Evolutionary conservation across 2,888 invertebrate genomes (phyloP), one percentile per base, ranked within the genome.

Genomic region (Diarsia rubi): DNA sequence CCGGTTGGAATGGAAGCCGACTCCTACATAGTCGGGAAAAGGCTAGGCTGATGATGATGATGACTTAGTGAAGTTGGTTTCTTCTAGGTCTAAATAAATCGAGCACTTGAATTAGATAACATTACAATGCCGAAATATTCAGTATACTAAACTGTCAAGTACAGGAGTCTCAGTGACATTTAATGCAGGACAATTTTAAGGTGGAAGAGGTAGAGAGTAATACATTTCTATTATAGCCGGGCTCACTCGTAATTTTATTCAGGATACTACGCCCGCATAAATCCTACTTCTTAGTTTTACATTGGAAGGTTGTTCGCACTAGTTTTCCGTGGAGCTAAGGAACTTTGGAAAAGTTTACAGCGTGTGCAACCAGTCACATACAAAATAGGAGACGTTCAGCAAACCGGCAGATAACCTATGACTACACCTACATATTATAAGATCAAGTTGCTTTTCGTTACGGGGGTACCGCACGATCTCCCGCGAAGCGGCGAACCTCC

Each of bases 201-300:
- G 42, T 69, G 27, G 49, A 76, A 64, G 69, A 70, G 72, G 60
- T 69, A 57, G 14, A 73, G 42, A 5, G 49, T 45, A 82, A 82
- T 82, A 78, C 52, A 82, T 85, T 78, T 72, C 37, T 81, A 84
- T 84, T 84, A 72, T 71, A 65, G 52, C 76, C 54, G 31, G 60
- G 59, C 67, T 77, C 64, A 75, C 54, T 70, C 59, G 75, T 81
- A 62, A 82, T 75, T 66, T 81, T 82, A 82, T 82, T 84, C 84
- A 71, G 76, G 85, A 72, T 82, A 62, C 65, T 75, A 47, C 42
- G 57, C 59, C 49, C 82, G 66, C 65, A 84, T 84, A 81, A 81
- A 84, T 82, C 82, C 47, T 72, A 60, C 62, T 72, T 81, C 62
- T 81, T 81, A 81, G 68, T 84, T 75, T 68, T 65, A 68, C 77